phyloP scores from a whole-genome alignment of 2,888 invertebrate species.

The Drosophila picticornis region DNA sequence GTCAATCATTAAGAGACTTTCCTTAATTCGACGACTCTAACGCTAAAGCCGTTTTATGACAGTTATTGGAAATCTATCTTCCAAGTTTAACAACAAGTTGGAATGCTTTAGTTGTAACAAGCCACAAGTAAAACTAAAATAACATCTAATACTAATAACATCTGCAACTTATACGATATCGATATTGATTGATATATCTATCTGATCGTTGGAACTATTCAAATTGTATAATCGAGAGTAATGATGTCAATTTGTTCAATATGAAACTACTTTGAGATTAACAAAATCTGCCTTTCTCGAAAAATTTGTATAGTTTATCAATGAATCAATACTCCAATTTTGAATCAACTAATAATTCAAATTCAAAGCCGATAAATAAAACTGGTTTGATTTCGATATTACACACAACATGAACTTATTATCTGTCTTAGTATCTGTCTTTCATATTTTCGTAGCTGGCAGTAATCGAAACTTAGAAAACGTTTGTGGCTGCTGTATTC shows the following conservation, averaged over 20 bases:
- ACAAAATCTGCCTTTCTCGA: neutral
- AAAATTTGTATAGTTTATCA: neutral
- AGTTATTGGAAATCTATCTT: neutral
- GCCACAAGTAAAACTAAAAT: neutral
- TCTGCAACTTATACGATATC: neutral
- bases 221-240: neutral
- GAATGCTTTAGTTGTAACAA: neutral
- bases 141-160: neutral
- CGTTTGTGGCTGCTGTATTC: neutral
- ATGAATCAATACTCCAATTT: neutral
- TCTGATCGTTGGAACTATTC: neutral
- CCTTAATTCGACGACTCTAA: neutral
- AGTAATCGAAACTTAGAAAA: neutral
- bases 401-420: neutral
- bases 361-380: neutral
- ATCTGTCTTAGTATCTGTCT: neutral
- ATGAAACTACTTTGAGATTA: neutral
- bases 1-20: neutral
- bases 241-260: neutral
- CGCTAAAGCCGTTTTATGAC: neutral
- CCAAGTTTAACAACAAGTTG: neutral
- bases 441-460: neutral
- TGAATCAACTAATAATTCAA: neutral
- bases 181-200: neutral
- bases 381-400: neutral